Conservation (phyloP, 2,797 vertebrate genomes). For the Benthosema pterotum region DNA sequence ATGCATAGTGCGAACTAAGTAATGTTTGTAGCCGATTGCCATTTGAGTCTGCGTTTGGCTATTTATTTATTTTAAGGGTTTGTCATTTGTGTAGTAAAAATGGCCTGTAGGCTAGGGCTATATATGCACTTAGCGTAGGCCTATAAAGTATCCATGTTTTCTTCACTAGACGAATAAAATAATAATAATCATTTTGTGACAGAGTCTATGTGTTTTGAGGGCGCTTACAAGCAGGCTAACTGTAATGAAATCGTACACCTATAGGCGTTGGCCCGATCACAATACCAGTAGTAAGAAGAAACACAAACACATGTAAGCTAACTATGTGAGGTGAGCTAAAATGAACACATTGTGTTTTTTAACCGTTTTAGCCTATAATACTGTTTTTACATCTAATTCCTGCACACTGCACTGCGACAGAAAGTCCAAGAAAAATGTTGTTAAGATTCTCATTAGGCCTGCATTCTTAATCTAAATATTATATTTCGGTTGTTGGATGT, state of each 20-base stretch:
- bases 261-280: conserved; percentile 79
- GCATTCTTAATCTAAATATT: no score
- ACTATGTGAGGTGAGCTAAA: conserved; percentile 32
- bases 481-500: no score
- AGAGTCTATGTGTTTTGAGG: conserved; percentile 42
- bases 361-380: no score
- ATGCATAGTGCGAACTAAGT: neutral
- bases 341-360: conserved; percentile 40
- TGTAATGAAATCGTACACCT: conserved; percentile 83
- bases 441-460: no score
- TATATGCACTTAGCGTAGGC: no score
- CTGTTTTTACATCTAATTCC: no score
- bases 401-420: no score
- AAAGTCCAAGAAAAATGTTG: no score
- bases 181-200: neutral
- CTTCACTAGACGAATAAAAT: neutral
- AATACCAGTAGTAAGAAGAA: conserved; percentile 43
- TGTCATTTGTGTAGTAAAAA: no score
- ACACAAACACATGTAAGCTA: conserved; percentile 71
- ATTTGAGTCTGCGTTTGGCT: neutral
- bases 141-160: no score
- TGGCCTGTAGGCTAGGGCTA: no score
- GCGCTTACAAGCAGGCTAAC: conserved; percentile 64
- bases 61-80: no score
- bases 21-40: neutral